Evolutionary conservation across 2,113 vertebrate genomes (phyloP).

Genomic region (Paedocypris sp.): DNA sequence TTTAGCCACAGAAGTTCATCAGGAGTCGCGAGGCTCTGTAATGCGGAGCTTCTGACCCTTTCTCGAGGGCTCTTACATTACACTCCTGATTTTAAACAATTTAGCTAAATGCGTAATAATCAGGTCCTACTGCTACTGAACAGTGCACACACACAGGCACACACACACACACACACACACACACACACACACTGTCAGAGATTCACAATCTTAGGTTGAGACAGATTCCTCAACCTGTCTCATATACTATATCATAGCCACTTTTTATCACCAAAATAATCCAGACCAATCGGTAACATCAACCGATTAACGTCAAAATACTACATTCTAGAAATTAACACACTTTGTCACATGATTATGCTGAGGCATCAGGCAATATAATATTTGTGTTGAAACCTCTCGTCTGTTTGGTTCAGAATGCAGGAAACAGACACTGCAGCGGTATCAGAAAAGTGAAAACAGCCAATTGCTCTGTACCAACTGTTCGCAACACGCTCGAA

Average conservation of each 20-base stretch:
- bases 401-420: conserved; percentile 24
- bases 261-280: too few relatives aligned
- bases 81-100: not conserved
- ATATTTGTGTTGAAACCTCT: not conserved
- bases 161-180: too few relatives aligned
- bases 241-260: too few relatives aligned
- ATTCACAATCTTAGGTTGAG: too few relatives aligned
- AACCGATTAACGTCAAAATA: too few relatives aligned
- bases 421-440: conserved; percentile 48
- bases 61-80: not conserved
- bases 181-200: too few relatives aligned
- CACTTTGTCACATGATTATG: not conserved
- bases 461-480: conserved; percentile 49
- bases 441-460: conserved; percentile 56
- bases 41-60: not conserved
- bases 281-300: too few relatives aligned
- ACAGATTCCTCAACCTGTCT: too few relatives aligned
- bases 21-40: not conserved
- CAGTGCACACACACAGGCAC: not conserved
- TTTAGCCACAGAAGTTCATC: conserved; percentile 27
- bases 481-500: conserved; percentile 40
- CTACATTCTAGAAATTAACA: too few relatives aligned
- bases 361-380: not conserved
- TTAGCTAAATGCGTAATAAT: not conserved
- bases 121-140: not conserved